Conservation (phyloP, 2,888 invertebrate species). For the Trachelus iudaicus region DNA sequence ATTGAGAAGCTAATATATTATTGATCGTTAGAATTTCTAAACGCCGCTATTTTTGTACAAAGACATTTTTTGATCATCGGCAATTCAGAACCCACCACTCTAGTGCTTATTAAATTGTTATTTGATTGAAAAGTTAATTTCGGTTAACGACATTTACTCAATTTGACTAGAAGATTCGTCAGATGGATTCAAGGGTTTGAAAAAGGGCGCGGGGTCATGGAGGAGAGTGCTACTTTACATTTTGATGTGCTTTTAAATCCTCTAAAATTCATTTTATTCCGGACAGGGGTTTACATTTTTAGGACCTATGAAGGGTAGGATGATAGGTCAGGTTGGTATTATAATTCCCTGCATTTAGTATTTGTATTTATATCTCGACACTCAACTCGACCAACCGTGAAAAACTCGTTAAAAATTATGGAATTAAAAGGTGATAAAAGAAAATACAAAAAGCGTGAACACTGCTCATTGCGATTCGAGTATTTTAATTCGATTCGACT, state of each 20-base stretch:
- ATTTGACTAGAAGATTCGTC: too few species aligned
- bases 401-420: too few species aligned
- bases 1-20: too few species aligned
- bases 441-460: too few species aligned
- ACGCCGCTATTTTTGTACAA: too few species aligned
- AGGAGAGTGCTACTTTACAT: slow-evolving; percentile 30
- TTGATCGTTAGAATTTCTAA: too few species aligned
- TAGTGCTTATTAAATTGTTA: slow-evolving; percentile 14
- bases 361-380: background rate
- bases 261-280: slow-evolving; percentile 27
- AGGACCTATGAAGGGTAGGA: background rate
- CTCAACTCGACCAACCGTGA: too few species aligned
- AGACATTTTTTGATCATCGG: too few species aligned
- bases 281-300: background rate
- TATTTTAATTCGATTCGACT: too few species aligned
- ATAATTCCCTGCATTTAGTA: background rate
- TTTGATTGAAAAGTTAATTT: slow-evolving; percentile 2
- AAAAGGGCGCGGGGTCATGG: slow-evolving; percentile 1
- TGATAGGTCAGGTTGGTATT: background rate
- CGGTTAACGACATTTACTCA: background rate
- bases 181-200: background rate
- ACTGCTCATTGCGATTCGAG: too few species aligned
- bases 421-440: too few species aligned
- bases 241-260: slow-evolving; percentile 38
- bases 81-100: slow-evolving; percentile 1